These are phyloP conservation scores for Chlorops oryzae DNA, from an alignment of 1,140 invertebrate genomes.

Conservation along the genomic window DNA sequence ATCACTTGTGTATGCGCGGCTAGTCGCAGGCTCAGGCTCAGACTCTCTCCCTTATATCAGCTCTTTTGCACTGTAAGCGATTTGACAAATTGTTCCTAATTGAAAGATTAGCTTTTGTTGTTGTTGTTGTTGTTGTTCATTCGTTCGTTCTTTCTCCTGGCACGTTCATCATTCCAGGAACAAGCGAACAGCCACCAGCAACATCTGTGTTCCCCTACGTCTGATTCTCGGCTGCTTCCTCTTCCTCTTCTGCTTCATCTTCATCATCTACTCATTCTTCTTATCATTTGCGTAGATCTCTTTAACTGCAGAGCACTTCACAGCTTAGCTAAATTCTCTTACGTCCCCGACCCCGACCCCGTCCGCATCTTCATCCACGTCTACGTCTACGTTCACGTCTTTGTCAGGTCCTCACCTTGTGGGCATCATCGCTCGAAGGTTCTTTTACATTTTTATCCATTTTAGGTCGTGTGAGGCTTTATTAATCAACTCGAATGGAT, in stretches of 20 bases:
- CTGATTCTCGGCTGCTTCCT: neutral
- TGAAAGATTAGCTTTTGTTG: slow-evolving; percentile 46
- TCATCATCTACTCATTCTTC: slow-evolving; percentile 1
- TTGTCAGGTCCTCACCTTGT: no score
- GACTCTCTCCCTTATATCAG: no score
- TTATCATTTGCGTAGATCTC: slow-evolving; percentile 7
- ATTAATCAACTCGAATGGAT: slow-evolving; percentile 47
- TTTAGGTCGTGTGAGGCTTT: slow-evolving; percentile 42
- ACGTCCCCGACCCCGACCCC: no score
- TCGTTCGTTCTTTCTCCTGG: neutral
- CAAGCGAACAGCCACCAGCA: neutral
- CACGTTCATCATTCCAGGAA: neutral
- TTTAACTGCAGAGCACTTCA: no score
- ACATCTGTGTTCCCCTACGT: neutral
- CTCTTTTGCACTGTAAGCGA: slow-evolving; percentile 29
- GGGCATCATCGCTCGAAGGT: no score
- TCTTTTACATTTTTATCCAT: no score
- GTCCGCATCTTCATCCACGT: no score
- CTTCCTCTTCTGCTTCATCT: neutral
- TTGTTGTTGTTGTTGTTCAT: slow-evolving; percentile 22
- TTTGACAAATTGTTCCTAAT: slow-evolving; percentile 49
- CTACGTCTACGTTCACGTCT: no score
- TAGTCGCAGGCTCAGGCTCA: no score
- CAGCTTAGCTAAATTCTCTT: no score
- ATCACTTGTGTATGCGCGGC: no score